Base-by-base conservation (phyloP, 2,888 invertebrate species). In the Lasioglossum lativentre region DNA sequence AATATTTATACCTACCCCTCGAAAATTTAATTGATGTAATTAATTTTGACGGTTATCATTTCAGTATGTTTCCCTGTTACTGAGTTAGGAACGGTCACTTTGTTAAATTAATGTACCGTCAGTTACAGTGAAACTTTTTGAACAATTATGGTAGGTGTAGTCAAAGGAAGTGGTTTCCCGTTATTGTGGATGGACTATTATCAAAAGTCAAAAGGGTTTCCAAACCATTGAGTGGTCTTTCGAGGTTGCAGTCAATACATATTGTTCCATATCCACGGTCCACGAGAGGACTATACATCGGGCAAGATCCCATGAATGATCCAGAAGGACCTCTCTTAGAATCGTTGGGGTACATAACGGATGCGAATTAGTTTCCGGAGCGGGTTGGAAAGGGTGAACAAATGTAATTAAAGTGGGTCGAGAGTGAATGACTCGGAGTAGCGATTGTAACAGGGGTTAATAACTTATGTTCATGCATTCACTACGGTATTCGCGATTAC, bases 191-290 rank as follows among this genome's bases (percentile, higher is more conserved):
- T 30, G 63, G 6, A 5, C 30, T 30, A 30, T 30, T 63, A 63
- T 63, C 63, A 63, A 30, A 63, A 63, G 63, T 63, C 30, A 63
- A 63, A 63, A 63, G 63, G 30, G 63, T 16, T 30, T 63, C 63
- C 63, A 16, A 63, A 30, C 63, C 63, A 63, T 63, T 63, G 16
- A 30, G 30, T 63, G 16, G 30, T 5, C 16, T 16, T 30, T 16
- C 63, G 30, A 63, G 59, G 59, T 16, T 30, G 63, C 30, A 30
- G 63, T 63, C 63, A 30, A 30, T 16, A 16, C n/a, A 16, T 63
- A 63, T 30, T 63, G 16, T 30, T 16, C 16, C 30, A 63, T 63
- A 63, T 30, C 16, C 63, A 27, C 16, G 59, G 30, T 16, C 30
- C 16, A 30, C 16, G 30, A 63, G 63, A 63, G 63, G 30, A 63